A percentile compares a stretch with the other conserved stretches of the same genome.
phyloP scores from a whole-genome alignment of 2,797 vertebrate species.

The Tolypeutes matacus region DNA sequence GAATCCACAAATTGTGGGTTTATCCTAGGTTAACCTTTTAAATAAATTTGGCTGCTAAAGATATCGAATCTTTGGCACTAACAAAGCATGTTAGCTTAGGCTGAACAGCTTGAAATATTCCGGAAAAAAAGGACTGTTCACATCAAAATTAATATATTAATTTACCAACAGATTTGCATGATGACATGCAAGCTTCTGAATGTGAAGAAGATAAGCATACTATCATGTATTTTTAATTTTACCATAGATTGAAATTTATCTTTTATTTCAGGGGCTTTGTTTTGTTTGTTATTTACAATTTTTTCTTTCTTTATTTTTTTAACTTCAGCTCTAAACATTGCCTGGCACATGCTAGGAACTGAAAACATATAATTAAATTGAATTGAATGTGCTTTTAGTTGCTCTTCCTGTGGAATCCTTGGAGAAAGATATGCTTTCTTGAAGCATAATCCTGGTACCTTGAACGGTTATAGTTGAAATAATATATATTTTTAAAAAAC shows the following conservation, averaged over 20 bases:
- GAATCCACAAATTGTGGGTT: background rate
- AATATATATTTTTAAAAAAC: conserved; percentile 70
- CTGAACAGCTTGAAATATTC: background rate
- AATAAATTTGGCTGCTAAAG: background rate
- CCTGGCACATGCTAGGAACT: background rate
- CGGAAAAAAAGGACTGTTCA: background rate
- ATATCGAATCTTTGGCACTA: background rate
- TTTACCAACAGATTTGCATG: background rate
- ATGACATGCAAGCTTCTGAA: background rate
- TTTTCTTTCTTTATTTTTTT: background rate
- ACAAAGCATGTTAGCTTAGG: background rate
- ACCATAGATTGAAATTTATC: background rate
- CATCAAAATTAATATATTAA: background rate
- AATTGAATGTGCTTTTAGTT: background rate
- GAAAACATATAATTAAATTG: background rate
- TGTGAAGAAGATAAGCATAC: background rate
- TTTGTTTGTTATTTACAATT: background rate
- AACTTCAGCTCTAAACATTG: background rate
- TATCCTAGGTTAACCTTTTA: background rate
- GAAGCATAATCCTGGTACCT: background rate
- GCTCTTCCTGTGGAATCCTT: conserved; percentile 30
- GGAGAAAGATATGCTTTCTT: background rate
- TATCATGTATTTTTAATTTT: background rate
- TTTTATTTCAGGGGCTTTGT: background rate
- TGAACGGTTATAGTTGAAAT: conserved; percentile 57